Evolutionary conservation across 2,113 vertebrate species (phyloP), one percentile per base, ranked within the genome.

Genomic region (Dascyllus trimaculatus): DNA sequence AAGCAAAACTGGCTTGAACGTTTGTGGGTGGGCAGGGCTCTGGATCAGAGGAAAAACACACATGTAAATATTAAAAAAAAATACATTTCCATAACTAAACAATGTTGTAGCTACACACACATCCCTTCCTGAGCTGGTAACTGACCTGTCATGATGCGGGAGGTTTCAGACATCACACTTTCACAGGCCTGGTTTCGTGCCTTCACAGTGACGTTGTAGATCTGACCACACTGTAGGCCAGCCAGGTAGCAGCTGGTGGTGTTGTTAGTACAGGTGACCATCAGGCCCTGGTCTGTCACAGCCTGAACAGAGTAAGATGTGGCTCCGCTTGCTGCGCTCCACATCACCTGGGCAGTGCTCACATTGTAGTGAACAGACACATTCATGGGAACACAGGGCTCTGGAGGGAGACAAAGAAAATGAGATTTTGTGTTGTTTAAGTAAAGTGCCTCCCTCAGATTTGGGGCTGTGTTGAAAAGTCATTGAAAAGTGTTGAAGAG

Each of bases 21-120:
- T 87, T 81, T 38, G 85, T 63, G 2, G 94, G 92, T 4, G 86
- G 85, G 71, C 94, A 95, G 2, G 93, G 93, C 5, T 90, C 94
- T 95, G 84, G 59, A 63, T 24, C 26, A 79, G 1, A 35, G 7
- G 0, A 6, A 24, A 52, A 48, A 65, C 19, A 74, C 8, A 65
- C 24, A 75, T 29, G 29, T 62, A 19, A 64, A 14, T 8, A 24
- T 9, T 1, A 32, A 32, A 2, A 25, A 40, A n/a, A 24, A 5
- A 11, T 5, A n/a, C 21, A 15, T 43, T 4, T 7, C 3, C 13
- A 15, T 15, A 75, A 35, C 32, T 8, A 35, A 6, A 35, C 32
- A 9, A 7, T 9, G 32, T 8, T 35, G 32, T 35, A 8, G 2
- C 1, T 17, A 14, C 21, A 26, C 21, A 26, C 4, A n/a, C 8